A percentile compares a stretch with the other conserved stretches of the same genome.
phyloP scores from a whole-genome alignment of 2,113 vertebrate genomes.

The Probosciger aterrimus region DNA sequence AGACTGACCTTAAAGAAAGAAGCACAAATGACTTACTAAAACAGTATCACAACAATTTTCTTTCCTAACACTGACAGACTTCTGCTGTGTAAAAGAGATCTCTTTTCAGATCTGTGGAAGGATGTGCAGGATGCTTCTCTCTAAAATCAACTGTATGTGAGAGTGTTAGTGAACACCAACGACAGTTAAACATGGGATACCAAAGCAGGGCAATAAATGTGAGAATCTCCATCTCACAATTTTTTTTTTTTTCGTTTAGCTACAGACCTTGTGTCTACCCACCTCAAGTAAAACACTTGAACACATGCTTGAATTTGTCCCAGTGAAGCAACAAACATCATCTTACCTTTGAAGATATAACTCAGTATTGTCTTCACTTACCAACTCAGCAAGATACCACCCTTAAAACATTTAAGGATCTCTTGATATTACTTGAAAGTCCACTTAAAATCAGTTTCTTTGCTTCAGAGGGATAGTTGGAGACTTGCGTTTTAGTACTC shows the following conservation, averaged over 20 bases:
- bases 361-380: neutral
- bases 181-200: neutral
- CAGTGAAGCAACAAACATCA: neutral
- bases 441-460: neutral
- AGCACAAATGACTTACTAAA: rapidly evolving
- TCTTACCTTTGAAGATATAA: neutral
- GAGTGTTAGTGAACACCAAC: neutral
- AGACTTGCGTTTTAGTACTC: neutral
- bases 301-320: neutral
- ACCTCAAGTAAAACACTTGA: neutral
- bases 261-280: neutral
- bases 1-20: neutral
- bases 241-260: neutral
- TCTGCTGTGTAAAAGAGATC: neutral
- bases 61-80: neutral
- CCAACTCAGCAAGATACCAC: neutral
- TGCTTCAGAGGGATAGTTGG: neutral
- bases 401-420: neutral
- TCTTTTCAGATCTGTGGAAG: neutral
- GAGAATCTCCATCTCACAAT: neutral
- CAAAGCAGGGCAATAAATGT: neutral
- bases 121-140: neutral
- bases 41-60: neutral
- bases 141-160: neutral
- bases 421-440: neutral